Evolutionary conservation across 1,140 invertebrate species (phyloP), one percentile per base, ranked within the genome.

Genomic region (Polypedilum vanderplanki): DNA sequence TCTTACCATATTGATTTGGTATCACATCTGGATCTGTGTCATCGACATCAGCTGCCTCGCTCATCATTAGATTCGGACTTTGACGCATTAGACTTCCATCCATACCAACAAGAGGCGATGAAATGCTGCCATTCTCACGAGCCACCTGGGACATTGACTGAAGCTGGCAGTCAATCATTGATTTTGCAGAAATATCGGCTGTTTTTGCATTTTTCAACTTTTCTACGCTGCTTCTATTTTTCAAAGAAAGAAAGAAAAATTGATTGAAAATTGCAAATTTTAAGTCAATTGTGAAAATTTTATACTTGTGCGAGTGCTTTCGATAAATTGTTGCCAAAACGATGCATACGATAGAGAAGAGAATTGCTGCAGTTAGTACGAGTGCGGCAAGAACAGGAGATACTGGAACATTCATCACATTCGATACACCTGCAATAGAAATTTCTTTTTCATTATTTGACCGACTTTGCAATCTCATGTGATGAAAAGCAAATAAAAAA

Each of bases 21-120:
- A 93, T 92, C 78, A 93, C 92, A 83, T 93, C 92, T 17, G 92
- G 91, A 85, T 93, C 89, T 33, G 89, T 88, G 79, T 90, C 89
- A 77, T 89, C 85, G 76, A 84, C 80, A 77, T 86, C 85, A 75
- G 83, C 82, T 77, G 83, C 83, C 77, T 86, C 85, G 79, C 84
- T 82, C 74, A 82, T 10, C 75, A 81, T 76, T 46, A 83, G 40
- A 75, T 79, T 79, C 73, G 81, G 77, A 78, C 73, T 41, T 70
- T 80, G 78, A 10, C 76, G 76, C 8, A 77, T 78, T 3, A 77
- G 74, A 75, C 75, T 76, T 18, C 75, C 57, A 33, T 24, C 24
- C 24, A 33, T 33, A 33, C 24, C 65, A 22, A 76, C 18, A 73
- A 76, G 74, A 8, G 75, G 75, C 40, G 75, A 57, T 75, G 74